Conservation (phyloP, 2,113 vertebrate species). For the Capreolus pygargus region DNA sequence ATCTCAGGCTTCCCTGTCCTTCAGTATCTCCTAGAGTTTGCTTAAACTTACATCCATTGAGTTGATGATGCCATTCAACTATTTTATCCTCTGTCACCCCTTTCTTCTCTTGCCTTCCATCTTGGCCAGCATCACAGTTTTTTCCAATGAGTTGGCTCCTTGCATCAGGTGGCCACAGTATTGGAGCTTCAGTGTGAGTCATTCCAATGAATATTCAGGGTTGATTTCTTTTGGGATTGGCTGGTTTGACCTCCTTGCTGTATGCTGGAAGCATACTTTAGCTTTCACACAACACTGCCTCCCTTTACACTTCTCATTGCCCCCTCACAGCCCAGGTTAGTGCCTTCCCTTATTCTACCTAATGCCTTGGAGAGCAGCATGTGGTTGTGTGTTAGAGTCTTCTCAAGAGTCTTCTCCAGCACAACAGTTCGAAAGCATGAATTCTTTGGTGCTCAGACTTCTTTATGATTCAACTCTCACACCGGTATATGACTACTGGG, state of each 20-base stretch:
- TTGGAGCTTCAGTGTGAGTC: background rate
- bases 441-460: background rate
- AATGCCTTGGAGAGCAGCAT: too few species aligned
- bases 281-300: too few species aligned
- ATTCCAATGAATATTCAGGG: background rate
- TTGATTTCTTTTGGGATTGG: background rate
- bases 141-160: background rate
- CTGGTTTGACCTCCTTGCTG: background rate
- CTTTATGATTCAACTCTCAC: background rate
- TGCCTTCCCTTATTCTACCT: too few species aligned
- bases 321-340: too few species aligned
- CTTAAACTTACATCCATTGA: background rate
- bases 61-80: background rate
- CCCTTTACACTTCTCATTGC: too few species aligned
- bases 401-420: background rate
- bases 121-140: background rate
- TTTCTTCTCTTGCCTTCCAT: background rate
- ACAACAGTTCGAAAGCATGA: background rate
- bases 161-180: background rate
- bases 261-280: too few species aligned
- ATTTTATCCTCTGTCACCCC: rapidly evolving
- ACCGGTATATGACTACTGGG: background rate
- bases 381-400: too few species aligned
- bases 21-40: background rate
- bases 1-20: background rate